Evolutionary conservation across 1,140 invertebrate species (phyloP).

Genomic region (Ectropis grisescens): DNA sequence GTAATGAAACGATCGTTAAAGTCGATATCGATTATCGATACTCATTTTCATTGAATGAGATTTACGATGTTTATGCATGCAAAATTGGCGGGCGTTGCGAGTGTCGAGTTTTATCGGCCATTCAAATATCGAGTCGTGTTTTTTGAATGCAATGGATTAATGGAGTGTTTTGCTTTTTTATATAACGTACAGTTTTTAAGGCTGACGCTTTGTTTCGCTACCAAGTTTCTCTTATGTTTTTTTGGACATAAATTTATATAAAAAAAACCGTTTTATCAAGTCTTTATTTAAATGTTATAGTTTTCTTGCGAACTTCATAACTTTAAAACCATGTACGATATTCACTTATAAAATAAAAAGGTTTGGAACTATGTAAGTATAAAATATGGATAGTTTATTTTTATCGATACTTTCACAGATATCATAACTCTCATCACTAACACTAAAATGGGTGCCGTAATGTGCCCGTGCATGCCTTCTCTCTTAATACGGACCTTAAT

Average conservation of each 20-base stretch:
- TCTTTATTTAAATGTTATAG: too few species aligned
- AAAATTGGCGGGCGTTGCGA: constrained; percentile 36
- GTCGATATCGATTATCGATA: constrained; percentile 43
- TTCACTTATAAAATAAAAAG: too few species aligned
- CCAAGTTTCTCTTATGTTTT: too few species aligned
- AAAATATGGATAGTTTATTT: too few species aligned
- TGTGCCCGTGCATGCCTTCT: constrained; percentile 41
- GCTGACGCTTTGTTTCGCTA: too few species aligned
- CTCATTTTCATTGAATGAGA: constrained; percentile 43
- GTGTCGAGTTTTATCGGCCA: constrained; percentile 51
- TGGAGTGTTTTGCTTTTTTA: constrained; percentile 23
- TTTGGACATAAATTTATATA: too few species aligned
- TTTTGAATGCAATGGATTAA: constrained; percentile 41
- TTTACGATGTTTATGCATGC: constrained; percentile 55
- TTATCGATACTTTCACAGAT: background rate
- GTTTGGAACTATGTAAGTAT: too few species aligned
- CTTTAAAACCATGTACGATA: too few species aligned
- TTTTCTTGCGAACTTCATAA: too few species aligned
- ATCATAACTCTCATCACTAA: constrained; percentile 22
- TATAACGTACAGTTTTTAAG: too few species aligned
- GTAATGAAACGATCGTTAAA: constrained; percentile 36
- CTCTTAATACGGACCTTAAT: constrained; percentile 59
- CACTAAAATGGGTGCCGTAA: constrained; percentile 36
- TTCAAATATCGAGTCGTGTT: constrained; percentile 44
- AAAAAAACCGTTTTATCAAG: too few species aligned